Evolutionary conservation across 2,797 vertebrate genomes (phyloP).

Genomic region (Rhinoraja longicauda): DNA sequence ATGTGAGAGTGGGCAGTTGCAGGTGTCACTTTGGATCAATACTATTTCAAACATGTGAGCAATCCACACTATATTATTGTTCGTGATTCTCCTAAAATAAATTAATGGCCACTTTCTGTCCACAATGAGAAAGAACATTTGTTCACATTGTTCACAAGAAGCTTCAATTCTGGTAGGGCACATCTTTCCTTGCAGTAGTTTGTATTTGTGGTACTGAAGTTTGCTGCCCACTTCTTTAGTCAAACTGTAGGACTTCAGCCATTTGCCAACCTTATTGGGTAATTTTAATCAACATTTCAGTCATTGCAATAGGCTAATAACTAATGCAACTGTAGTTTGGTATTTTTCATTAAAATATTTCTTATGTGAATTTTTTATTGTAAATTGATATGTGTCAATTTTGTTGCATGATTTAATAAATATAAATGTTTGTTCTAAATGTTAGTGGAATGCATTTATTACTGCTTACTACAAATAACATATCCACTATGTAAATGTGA

Average conservation of each 20-base stretch:
- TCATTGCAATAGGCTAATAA: background rate
- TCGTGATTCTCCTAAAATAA: too few species aligned
- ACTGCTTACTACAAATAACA: background rate
- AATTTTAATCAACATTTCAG: slow-evolving; percentile 10
- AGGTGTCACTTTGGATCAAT: background rate
- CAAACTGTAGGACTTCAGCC: slow-evolving; percentile 8
- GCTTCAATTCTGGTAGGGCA: background rate
- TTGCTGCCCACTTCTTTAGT: slow-evolving; percentile 8
- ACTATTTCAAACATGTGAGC: background rate
- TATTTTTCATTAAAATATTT: background rate
- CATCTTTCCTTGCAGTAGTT: background rate
- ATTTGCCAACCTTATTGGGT: slow-evolving; percentile 16
- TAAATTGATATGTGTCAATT: slow-evolving; percentile 22
- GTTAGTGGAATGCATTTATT: background rate
- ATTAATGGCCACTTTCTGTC: background rate
- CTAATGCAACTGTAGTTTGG: background rate
- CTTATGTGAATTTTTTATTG: background rate
- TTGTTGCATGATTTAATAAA: slow-evolving; percentile 36
- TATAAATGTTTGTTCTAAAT: slow-evolving; percentile 22
- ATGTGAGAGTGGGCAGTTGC: too few species aligned
- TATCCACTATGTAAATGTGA: background rate
- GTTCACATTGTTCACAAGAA: background rate
- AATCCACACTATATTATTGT: background rate
- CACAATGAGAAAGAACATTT: background rate
- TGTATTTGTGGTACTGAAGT: background rate